Evolutionary conservation across 2,797 vertebrate genomes (phyloP), one percentile per base, ranked within the genome.

Genomic region (Siniperca undulata): DNA sequence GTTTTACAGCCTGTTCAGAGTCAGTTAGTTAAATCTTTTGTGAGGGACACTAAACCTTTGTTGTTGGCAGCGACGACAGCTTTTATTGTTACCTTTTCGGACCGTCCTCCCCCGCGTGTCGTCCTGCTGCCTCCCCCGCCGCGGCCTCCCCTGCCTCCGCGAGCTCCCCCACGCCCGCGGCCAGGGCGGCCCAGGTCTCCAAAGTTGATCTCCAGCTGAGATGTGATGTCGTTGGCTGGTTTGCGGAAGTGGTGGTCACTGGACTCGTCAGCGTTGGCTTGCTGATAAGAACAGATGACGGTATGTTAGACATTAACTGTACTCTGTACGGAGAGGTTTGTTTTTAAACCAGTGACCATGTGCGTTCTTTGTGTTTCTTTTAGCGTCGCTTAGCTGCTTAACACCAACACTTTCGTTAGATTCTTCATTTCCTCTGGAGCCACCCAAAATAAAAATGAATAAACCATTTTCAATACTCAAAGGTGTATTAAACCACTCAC

Each of bases 121-220:
- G 97, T 92, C 93, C 97, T 94, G 93, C 68, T 91, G 83, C 94
- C 90, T 76, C 95, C 95, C n/a, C 95, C 94, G 2, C 95, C 95
- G 5, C 96, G 94, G 48, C 94, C 93, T 12, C 96, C 96, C 59
- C 96, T 92, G 72, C 95, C 96, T 3, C 96, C 96, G 0, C 96
- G 95, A 40, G 96, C 91, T 70, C 98, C 98, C 82, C 98, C 96
- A 60, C 98, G 97, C 16, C 98, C 98, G 16, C 98, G 97, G 0
- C 98, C 98, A 0, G 98, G 98, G 88, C 98, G 98, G 65, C 98
- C 98, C 22, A 99, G 96, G 94, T 99, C 98, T 94, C 98, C 98
- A 12, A 99, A 99, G 95, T 99, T 99, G 91, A 99, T 99, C 96
- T 99, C 99, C 95, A 99, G 96, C 95, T 99, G 98, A 89, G 98